Percentiles rank a stretch among this genome's conserved stretches.
phyloP scores from a whole-genome alignment of 2,888 invertebrate species.

The Protonemura montana region DNA sequence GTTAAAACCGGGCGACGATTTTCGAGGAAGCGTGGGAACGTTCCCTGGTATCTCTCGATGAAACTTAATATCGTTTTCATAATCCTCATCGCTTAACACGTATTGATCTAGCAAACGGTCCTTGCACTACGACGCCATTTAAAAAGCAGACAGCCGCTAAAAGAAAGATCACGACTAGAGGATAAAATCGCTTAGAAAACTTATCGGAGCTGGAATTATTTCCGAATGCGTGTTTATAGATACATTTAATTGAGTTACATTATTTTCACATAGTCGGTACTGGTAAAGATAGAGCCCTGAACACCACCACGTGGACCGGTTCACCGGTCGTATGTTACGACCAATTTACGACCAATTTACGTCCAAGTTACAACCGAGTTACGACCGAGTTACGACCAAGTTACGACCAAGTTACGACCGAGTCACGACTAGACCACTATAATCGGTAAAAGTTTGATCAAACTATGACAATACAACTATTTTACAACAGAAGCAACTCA shows the following conservation, averaged over 20 bases:
- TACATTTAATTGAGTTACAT: slow-evolving; percentile 12
- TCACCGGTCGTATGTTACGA: too few species aligned
- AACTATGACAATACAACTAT: too few species aligned
- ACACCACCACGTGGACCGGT: not conserved
- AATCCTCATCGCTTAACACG: not conserved
- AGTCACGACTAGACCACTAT: too few species aligned
- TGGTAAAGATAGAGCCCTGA: not conserved
- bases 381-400: too few species aligned
- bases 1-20: not conserved
- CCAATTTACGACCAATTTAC: too few species aligned
- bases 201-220: not conserved
- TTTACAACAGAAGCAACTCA: too few species aligned
- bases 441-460: too few species aligned
- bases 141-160: not conserved
- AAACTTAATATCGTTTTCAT: not conserved
- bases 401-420: too few species aligned
- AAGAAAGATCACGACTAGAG: not conserved
- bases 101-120: not conserved
- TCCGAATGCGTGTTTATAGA: slow-evolving; percentile 12
- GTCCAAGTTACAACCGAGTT: too few species aligned
- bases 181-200: not conserved
- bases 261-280: not conserved
- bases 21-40: not conserved
- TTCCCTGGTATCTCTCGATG: not conserved
- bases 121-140: not conserved